Conservation (phyloP, 2,888 invertebrate species). For the Quadroppia sp. region DNA sequence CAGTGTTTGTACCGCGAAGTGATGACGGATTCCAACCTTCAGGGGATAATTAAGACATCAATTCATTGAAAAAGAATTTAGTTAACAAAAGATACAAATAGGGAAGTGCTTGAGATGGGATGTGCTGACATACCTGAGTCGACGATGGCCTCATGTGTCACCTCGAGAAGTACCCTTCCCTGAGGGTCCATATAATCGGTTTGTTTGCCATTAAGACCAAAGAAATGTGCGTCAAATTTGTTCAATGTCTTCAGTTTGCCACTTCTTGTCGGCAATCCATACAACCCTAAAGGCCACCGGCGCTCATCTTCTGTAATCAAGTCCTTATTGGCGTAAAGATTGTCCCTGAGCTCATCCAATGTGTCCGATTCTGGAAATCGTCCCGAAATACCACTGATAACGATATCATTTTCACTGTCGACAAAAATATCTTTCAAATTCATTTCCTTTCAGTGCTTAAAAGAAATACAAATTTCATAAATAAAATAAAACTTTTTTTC, state of each 20-base stretch:
- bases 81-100: too few relatives aligned
- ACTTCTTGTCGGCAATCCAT: conserved; percentile 71
- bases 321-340: conserved; percentile 78
- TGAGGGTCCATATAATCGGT: conserved; percentile 88
- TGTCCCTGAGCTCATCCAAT: conserved; percentile 85
- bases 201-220: conserved; percentile 82
- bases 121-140: conserved; percentile 78
- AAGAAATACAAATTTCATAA: too few relatives aligned
- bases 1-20: conserved; percentile 55
- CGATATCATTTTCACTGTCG: conserved; percentile 53
- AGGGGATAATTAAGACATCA: too few relatives aligned
- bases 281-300: conserved; percentile 59
- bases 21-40: conserved; percentile 48
- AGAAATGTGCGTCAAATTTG: conserved; percentile 79
- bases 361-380: conserved; percentile 83
- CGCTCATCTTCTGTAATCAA: conserved; percentile 68
- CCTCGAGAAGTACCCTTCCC: conserved; percentile 77
- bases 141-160: conserved; percentile 81
- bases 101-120: too few relatives aligned
- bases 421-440: background rate
- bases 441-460: too few relatives aligned
- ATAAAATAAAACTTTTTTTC: too few relatives aligned
- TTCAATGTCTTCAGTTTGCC: conserved; percentile 65
- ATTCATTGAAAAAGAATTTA: too few relatives aligned
- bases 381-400: conserved; percentile 72